A percentile compares a stretch with the other conserved stretches of the same genome.
These are phyloP conservation scores for Etia nguti DNA, from an alignment of 2,113 vertebrate species.

Conservation along the genomic window DNA sequence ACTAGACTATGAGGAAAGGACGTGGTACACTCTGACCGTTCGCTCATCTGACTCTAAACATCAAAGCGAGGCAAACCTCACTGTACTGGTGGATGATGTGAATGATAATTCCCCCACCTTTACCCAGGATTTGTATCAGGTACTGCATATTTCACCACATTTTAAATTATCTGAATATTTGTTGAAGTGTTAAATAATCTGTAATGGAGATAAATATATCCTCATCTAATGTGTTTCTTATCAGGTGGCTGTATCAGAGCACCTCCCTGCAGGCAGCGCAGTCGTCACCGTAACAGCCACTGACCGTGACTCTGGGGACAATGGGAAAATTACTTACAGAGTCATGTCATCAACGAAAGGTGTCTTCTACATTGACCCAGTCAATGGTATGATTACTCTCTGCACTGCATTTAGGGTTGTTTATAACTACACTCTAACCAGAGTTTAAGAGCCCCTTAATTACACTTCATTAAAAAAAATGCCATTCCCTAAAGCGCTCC, in stretches of 20 bases:
- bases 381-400: conserved; percentile 78
- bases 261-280: conserved; percentile 80
- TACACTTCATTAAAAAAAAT: neutral
- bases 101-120: conserved; percentile 90
- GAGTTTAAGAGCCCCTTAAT: neutral
- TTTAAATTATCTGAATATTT: neutral
- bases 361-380: conserved; percentile 82
- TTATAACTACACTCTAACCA: neutral
- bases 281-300: conserved; percentile 88
- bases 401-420: neutral
- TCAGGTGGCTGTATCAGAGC: conserved; percentile 84
- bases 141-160: conserved; percentile 20
- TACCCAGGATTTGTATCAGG: conserved; percentile 90
- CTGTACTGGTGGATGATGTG: conserved; percentile 85
- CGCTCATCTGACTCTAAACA: conserved; percentile 85
- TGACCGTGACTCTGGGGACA: conserved; percentile 85
- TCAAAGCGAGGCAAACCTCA: conserved; percentile 84
- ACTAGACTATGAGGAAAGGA: conserved; percentile 81
- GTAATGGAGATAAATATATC: neutral
- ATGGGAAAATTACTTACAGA: conserved; percentile 84
- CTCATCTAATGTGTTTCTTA: neutral
- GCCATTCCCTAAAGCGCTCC: neutral
- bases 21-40: conserved; percentile 81
- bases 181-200: neutral
- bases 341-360: conserved; percentile 76